phyloP scores from a whole-genome alignment of 2,888 invertebrate genomes.

The Mythimna pallens region DNA sequence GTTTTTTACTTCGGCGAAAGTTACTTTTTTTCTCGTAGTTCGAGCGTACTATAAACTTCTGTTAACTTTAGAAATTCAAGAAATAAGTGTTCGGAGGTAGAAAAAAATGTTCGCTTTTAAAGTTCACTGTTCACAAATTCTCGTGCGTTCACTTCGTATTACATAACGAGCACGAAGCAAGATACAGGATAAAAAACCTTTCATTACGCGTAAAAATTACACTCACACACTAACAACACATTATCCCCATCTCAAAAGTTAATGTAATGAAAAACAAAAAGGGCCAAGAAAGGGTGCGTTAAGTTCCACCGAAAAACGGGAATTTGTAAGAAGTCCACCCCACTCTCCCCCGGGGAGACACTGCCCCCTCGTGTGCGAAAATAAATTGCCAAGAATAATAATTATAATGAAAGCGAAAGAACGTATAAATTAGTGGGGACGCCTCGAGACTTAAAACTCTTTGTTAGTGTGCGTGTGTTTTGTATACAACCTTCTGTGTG shows the following conservation, averaged over 20 bases:
- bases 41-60: conserved; percentile 36
- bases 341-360: conserved; percentile 76
- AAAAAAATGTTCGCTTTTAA: conserved; percentile 17
- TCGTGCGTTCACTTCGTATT: background rate
- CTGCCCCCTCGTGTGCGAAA: conserved; percentile 90
- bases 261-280: conserved; percentile 91
- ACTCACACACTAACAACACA: conserved; percentile 86
- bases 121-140: conserved; percentile 11
- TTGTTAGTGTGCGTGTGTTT: conserved; percentile 73
- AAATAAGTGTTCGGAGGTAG: conserved; percentile 8
- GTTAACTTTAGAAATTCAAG: conserved; percentile 37
- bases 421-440: conserved; percentile 91
- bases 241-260: conserved; percentile 89
- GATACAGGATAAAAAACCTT: conserved; percentile 66
- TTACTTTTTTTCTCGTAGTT: conserved; percentile 54
- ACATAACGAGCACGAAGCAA: conserved; percentile 23
- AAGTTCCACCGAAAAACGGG: conserved; percentile 91
- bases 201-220: conserved; percentile 81
- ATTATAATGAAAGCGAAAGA: conserved; percentile 91
- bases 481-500: conserved; percentile 62
- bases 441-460: conserved; percentile 82
- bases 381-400: conserved; percentile 91
- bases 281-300: conserved; percentile 91
- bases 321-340: conserved; percentile 89
- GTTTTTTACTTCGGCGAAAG: conserved; percentile 68